Percentiles rank a stretch among this genome's conserved stretches.
Evolutionary conservation across 1,140 invertebrate species (phyloP).

Genomic region (Danaus melanippus): DNA sequence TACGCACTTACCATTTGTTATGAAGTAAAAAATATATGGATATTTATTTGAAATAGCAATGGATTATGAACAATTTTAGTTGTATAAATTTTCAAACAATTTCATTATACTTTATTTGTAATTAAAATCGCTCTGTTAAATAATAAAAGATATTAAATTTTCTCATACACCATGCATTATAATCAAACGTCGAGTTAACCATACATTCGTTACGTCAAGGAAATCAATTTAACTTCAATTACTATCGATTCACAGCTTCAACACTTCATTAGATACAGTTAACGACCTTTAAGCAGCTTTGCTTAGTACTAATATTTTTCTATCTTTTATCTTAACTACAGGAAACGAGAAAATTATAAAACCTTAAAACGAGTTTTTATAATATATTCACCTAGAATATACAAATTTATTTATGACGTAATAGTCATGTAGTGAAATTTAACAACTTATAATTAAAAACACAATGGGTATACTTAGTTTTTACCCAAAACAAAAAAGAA

Average conservation of each 20-base stretch:
- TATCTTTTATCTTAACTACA: too few relatives aligned
- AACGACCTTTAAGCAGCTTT: slow-evolving; percentile 11
- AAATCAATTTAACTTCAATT: slow-evolving; percentile 28
- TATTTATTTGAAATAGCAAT: neutral
- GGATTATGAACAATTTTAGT: neutral
- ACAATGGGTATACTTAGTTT: too few relatives aligned
- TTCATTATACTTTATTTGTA: slow-evolving; percentile 1
- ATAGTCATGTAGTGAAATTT: too few relatives aligned
- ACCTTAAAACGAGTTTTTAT: too few relatives aligned
- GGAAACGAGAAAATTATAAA: too few relatives aligned
- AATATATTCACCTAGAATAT: too few relatives aligned
- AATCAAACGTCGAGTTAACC: slow-evolving; percentile 8
- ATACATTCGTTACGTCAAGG: slow-evolving; percentile 29
- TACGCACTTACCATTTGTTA: too few relatives aligned
- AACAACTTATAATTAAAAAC: too few relatives aligned
- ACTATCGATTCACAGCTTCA: slow-evolving; percentile 15
- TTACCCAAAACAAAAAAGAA: too few relatives aligned
- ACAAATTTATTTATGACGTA: too few relatives aligned
- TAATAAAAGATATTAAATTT: slow-evolving; percentile 11
- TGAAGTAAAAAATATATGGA: too few relatives aligned
- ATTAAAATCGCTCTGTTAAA: neutral
- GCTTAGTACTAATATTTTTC: too few relatives aligned
- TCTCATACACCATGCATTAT: slow-evolving; percentile 14
- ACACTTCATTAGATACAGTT: slow-evolving; percentile 30
- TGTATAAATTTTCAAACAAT: neutral